These are phyloP conservation scores for Minunthozetes semirufus DNA, from an alignment of 2,888 invertebrate species.

Conservation along the genomic window DNA sequence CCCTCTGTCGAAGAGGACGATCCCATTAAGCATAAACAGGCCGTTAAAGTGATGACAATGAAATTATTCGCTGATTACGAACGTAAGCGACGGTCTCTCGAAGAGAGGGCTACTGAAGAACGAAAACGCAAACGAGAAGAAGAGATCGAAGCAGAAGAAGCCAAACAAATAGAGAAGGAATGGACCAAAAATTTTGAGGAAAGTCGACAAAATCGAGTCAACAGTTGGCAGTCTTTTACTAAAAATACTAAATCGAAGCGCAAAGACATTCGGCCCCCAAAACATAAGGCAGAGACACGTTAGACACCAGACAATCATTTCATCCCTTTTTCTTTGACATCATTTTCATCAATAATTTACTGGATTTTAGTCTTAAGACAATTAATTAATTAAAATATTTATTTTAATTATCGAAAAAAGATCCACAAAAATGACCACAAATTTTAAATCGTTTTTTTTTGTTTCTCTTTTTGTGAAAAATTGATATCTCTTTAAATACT, in stretches of 20 bases:
- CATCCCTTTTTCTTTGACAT: not conserved
- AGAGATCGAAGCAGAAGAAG: slow-evolving; percentile 86
- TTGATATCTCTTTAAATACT: no score
- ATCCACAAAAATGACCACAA: not conserved
- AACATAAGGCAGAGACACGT: slow-evolving; percentile 86
- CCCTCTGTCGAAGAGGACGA: slow-evolving; percentile 65
- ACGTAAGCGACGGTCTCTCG: slow-evolving; percentile 74
- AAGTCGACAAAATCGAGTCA: slow-evolving; percentile 80
- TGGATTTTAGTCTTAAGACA: not conserved
- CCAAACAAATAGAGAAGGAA: slow-evolving; percentile 79
- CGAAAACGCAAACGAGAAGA: slow-evolving; percentile 82
- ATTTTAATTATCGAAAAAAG: not conserved
- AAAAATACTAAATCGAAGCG: slow-evolving; percentile 66
- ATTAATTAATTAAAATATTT: not conserved
- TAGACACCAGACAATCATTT: slow-evolving; percentile 49
- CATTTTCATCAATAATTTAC: not conserved
- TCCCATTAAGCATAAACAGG: slow-evolving; percentile 62
- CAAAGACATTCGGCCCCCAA: slow-evolving; percentile 78
- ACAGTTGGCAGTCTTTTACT: slow-evolving; percentile 87
- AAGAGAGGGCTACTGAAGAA: slow-evolving; percentile 83
- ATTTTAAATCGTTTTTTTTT: not conserved
- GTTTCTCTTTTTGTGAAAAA: no score
- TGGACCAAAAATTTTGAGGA: slow-evolving; percentile 99
- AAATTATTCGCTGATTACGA: slow-evolving; percentile 95
- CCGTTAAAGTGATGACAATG: slow-evolving; percentile 97